Percentiles rank a stretch among this genome's conserved stretches.
These are phyloP conservation scores for Diplodus puntazzo DNA, from an alignment of 2,797 vertebrate genomes.

Conservation along the genomic window DNA sequence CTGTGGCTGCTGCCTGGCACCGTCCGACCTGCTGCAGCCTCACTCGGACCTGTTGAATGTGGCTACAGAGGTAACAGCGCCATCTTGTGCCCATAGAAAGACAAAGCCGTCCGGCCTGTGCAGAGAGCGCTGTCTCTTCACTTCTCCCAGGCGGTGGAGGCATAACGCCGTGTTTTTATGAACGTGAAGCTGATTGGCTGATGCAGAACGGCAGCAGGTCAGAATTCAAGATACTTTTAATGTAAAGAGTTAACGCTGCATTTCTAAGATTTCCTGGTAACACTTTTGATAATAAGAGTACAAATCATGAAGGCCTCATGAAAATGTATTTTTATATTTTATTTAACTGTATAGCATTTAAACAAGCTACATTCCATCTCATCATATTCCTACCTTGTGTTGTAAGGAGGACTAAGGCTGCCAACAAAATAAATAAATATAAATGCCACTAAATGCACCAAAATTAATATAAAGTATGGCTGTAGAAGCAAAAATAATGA, in stretches of 20 bases:
- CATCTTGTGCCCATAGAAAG: slow-evolving; percentile 44
- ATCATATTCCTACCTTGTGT: no score
- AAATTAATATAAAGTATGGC: no score
- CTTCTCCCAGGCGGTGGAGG: slow-evolving; percentile 60
- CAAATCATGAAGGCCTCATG: no score
- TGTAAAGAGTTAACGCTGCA: neutral
- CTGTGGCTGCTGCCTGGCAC: neutral
- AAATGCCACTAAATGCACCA: no score
- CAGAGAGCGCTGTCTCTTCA: rapidly evolving
- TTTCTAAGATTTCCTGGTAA: neutral
- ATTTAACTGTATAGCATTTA: no score
- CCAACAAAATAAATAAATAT: no score
- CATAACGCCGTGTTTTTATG: slow-evolving; percentile 23
- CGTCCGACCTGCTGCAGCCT: neutral
- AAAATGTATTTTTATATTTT: no score
- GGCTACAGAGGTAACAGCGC: slow-evolving; percentile 38
- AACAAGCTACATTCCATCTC: no score
- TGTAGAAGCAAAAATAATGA: no score
- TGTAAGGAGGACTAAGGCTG: no score
- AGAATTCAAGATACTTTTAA: neutral
- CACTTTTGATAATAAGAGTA: neutral
- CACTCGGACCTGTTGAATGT: slow-evolving; percentile 58
- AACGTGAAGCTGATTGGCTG: neutral
- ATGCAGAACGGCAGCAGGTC: neutral
- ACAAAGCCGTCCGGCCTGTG: neutral